Base-by-base conservation (phyloP, 1,140 invertebrate species). In the Stegodyphus dumicola region DNA sequence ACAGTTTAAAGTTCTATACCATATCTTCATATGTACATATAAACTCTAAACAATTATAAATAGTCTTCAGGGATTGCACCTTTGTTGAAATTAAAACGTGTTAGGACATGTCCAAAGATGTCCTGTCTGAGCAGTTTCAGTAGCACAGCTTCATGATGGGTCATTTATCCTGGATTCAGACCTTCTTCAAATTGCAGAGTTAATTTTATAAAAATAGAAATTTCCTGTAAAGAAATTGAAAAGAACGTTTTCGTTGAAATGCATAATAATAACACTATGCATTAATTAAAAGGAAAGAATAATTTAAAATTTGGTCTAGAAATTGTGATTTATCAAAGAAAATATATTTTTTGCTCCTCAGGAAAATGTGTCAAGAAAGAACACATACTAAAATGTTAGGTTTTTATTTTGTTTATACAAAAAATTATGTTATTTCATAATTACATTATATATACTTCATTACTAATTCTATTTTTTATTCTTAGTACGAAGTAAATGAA, bases 171-270 rank as follows among this genome's bases (percentile, higher is more conserved):
- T 77, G 18, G 60, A 51, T 77, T 64, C 67, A 66, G 52, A 77
- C 52, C 60, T 77, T 52, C 17, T 15, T 17, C 54, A 77, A 60
- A 60, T 76, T 52, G 56, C 67, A 64, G 67, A 77, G 60, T 66
- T 33, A 65, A 10, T 49, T 53, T 15, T 77, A 77, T 17, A 77
- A 77, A 77, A 77, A 77, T 77, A 77, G 64, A 77, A 77, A 77
- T 66, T 51, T 66, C 76, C 76, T 77, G 76, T 17, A 67, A 0
- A 77, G 33, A 18, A 18, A 70, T 70, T 11, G 60, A 64, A n/a
- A 11, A n/a, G n/a, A 64, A 64, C 2, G 10, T 64, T 11, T 10
- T 10, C 60, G 4, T 64, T 11, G 3, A 33, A 33, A 33, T 33
- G 3, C 33, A 33, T 33, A 33, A 33, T 3, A 33, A 33, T 33